A percentile compares a stretch with the other conserved stretches of the same genome.
These are phyloP conservation scores for Puffinus mauretanicus DNA, from an alignment of 2,113 vertebrate species.

Conservation along the genomic window DNA sequence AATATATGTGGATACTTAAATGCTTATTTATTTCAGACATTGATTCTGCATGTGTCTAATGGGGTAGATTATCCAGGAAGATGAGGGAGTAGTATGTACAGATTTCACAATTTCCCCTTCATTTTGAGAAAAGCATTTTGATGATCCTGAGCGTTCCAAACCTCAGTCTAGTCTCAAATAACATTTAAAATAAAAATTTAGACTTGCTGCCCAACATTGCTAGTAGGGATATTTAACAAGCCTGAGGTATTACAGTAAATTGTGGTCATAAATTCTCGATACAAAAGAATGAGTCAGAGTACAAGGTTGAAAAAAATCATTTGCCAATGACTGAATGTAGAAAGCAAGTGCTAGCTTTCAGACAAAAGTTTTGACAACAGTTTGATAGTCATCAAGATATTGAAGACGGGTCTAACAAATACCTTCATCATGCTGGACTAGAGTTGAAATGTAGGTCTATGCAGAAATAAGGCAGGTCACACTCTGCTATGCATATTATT, in stretches of 20 bases:
- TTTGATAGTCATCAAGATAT: not conserved
- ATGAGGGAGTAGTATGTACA: not conserved
- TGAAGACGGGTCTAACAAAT: not conserved
- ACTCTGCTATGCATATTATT: not conserved
- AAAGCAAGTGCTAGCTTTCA: not conserved
- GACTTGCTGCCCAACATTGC: not conserved
- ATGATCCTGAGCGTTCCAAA: not conserved
- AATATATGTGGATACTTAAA: not conserved
- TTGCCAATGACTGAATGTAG: not conserved
- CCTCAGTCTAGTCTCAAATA: not conserved
- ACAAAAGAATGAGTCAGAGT: not conserved
- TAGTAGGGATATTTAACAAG: not conserved
- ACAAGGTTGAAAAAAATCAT: not conserved
- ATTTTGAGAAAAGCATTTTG: not conserved
- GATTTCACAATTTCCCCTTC: not conserved
- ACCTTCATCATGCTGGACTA: not conserved
- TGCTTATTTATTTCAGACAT: not conserved
- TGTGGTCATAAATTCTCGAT: not conserved
- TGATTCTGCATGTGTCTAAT: not conserved
- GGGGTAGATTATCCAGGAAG: not conserved
- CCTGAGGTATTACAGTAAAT: not conserved
- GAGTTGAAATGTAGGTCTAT: not conserved
- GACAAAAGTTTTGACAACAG: not conserved
- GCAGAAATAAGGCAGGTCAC: conserved; percentile 15
- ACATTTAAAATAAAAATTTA: not conserved